Conservation (phyloP, 2,797 vertebrate species). For the Arrhamphus sclerolepis region DNA sequence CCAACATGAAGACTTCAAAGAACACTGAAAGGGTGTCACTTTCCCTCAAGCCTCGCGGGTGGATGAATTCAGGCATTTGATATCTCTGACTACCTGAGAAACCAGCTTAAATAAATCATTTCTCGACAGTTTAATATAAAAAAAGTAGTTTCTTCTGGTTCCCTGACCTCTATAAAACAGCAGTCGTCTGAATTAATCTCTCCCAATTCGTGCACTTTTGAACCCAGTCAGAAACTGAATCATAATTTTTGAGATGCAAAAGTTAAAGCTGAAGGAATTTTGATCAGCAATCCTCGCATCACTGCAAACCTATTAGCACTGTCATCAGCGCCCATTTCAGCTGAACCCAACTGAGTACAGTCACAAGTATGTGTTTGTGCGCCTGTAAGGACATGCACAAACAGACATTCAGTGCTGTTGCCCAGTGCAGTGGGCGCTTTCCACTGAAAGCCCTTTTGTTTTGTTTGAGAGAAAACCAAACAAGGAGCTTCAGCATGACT, state of each 20-base stretch:
- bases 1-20: conserved; percentile 46
- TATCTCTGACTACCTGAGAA: conserved; percentile 3
- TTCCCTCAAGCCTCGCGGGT: conserved; percentile 13
- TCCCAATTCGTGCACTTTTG: background rate
- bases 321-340: conserved; percentile 14
- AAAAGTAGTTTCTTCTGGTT: no score
- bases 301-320: conserved; percentile 5
- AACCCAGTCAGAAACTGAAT: background rate
- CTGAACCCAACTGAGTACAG: conserved; percentile 37
- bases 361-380: conserved; percentile 69
- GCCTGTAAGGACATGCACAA: conserved; percentile 49
- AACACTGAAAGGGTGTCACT: conserved; percentile 13
- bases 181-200: background rate
- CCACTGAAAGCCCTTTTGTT: conserved; percentile 72
- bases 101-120: conserved; percentile 8
- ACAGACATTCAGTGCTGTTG: conserved; percentile 55
- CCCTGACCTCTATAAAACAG: background rate
- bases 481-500: conserved; percentile 67
- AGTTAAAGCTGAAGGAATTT: background rate
- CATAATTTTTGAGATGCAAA: background rate
- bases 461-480: conserved; percentile 42
- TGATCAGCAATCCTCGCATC: background rate
- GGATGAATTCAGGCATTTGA: conserved; percentile 13
- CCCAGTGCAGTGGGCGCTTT: conserved; percentile 54
- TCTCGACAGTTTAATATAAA: no score